phyloP scores from a whole-genome alignment of 2,888 invertebrate species.

The Rhodophaea formosa region DNA sequence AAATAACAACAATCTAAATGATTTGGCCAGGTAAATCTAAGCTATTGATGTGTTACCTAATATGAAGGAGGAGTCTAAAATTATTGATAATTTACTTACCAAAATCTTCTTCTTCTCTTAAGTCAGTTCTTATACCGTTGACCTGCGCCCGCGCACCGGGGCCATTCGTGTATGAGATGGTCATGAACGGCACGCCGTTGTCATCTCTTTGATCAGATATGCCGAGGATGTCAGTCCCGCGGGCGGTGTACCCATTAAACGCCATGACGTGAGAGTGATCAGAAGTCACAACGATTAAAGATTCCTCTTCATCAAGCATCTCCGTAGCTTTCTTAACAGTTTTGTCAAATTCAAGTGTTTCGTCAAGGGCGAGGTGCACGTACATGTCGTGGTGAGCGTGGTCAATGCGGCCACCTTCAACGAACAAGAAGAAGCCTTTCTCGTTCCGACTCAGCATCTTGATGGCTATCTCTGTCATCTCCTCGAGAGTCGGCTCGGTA shows the following conservation, averaged over 20 bases:
- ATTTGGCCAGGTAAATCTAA: no score
- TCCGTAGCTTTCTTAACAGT: constrained; percentile 74
- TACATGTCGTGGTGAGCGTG: constrained; percentile 83
- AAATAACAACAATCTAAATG: no score
- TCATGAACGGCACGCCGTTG: constrained; percentile 74
- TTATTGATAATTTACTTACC: constrained; percentile 24
- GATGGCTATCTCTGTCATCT: constrained; percentile 82
- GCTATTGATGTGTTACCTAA: no score
- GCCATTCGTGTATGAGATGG: constrained; percentile 83
- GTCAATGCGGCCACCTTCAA: constrained; percentile 85
- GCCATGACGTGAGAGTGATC: constrained; percentile 89
- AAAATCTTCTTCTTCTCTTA: constrained; percentile 38
- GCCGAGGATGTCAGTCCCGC: constrained; percentile 59
- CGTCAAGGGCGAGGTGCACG: constrained; percentile 83
- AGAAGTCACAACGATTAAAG: constrained; percentile 87
- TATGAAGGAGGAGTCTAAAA: no score
- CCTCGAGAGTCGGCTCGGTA: constrained; percentile 82
- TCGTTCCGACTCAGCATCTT: constrained; percentile 81
- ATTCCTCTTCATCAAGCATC: constrained; percentile 74
- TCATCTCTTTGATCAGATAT: constrained; percentile 48
- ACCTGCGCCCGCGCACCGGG: constrained; percentile 49
- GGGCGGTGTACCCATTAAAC: constrained; percentile 83
- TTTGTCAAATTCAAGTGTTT: constrained; percentile 83
- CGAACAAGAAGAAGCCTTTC: constrained; percentile 87
- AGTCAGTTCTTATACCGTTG: constrained; percentile 53